Conservation (phyloP, 2,888 invertebrate species). For the Uropetala carovei region DNA sequence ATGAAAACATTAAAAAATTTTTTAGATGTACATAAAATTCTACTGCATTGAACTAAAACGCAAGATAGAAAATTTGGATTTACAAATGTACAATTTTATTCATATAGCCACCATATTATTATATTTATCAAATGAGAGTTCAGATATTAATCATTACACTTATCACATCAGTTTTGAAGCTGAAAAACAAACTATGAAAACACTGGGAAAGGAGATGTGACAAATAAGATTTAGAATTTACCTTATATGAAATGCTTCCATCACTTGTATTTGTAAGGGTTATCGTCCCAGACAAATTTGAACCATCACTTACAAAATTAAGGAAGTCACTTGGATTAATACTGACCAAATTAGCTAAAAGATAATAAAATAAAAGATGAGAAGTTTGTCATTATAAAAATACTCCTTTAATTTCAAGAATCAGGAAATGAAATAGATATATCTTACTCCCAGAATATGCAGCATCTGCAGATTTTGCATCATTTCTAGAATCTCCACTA, state of each 20-base stretch:
- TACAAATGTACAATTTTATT: background rate
- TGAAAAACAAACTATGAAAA: constrained; percentile 65
- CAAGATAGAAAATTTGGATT: background rate
- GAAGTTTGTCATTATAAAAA: background rate
- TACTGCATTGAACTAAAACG: background rate
- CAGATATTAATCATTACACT: too few species aligned
- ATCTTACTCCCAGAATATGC: constrained; percentile 52
- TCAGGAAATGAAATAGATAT: background rate
- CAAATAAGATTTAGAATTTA: constrained; percentile 71
- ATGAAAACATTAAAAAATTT: background rate
- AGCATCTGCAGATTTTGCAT: constrained; percentile 30
- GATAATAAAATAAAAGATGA: constrained; percentile 69
- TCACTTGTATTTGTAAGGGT: constrained; percentile 84
- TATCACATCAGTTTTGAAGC: too few species aligned
- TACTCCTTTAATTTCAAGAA: background rate
- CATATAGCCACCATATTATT: background rate
- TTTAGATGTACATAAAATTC: background rate
- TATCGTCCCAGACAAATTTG: constrained; percentile 83
- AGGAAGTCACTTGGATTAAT: constrained; percentile 84
- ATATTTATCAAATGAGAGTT: background rate
- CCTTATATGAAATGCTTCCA: constrained; percentile 82
- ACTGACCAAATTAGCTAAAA: constrained; percentile 79
- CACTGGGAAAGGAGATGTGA: constrained; percentile 65
- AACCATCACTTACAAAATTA: constrained; percentile 81
- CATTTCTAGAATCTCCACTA: constrained; percentile 42